Evolutionary conservation across 2,113 vertebrate genomes (phyloP).

Genomic region (Ranitomeya imitator): DNA sequence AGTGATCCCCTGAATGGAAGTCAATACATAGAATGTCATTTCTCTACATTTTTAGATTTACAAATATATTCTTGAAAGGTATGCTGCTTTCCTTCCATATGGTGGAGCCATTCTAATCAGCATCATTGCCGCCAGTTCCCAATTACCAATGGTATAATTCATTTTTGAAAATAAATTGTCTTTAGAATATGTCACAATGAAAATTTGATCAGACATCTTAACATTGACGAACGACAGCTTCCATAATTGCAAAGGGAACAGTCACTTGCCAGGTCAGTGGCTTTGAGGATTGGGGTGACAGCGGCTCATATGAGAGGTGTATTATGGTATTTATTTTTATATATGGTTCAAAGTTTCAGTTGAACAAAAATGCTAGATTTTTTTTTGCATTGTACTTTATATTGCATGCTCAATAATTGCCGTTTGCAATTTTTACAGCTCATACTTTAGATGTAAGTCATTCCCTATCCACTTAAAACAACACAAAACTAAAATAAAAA

Average conservation of each 20-base stretch:
- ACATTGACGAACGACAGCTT: not conserved
- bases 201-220: not conserved
- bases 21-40: not conserved
- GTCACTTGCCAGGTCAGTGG: not conserved
- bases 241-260: not conserved
- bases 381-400: too few relatives aligned
- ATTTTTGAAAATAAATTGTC: not conserved
- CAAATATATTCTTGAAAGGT: not conserved
- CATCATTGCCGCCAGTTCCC: not conserved
- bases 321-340: too few relatives aligned
- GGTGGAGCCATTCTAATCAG: constrained; percentile 8
- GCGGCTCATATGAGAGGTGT: not conserved
- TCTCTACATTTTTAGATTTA: not conserved
- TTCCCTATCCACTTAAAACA: too few relatives aligned
- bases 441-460: too few relatives aligned
- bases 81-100: not conserved
- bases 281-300: not conserved
- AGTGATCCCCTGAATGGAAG: not conserved
- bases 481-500: too few relatives aligned
- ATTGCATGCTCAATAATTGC: too few relatives aligned
- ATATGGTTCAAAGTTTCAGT: too few relatives aligned
- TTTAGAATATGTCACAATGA: not conserved
- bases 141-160: not conserved
- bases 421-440: too few relatives aligned
- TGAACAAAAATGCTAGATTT: too few relatives aligned